Evolutionary conservation across 2,888 invertebrate genomes (phyloP).

Genomic region (Stenichneumon culpator): DNA sequence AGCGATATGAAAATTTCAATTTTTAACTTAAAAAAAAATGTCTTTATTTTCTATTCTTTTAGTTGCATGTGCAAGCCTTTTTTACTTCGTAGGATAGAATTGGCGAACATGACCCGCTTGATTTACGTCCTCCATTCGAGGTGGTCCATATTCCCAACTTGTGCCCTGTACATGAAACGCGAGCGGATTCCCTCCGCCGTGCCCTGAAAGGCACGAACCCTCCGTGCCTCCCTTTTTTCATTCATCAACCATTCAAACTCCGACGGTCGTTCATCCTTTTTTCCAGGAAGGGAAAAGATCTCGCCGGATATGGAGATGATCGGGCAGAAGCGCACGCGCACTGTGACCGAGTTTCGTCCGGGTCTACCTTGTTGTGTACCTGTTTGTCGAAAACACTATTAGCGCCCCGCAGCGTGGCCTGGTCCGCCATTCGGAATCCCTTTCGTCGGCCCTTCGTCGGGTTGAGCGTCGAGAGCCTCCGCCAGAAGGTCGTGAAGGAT

Average conservation of each 20-base stretch:
- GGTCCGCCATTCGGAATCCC: conserved; percentile 61
- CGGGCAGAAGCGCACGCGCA: conserved; percentile 18
- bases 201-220: neutral
- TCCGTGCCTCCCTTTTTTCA: conserved; percentile 5
- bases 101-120: neutral
- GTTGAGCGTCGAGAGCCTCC: neutral
- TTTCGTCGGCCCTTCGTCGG: conserved; percentile 63
- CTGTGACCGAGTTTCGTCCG: conserved; percentile 28
- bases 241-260: neutral
- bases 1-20: neutral
- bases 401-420: conserved; percentile 72
- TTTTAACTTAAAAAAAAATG: neutral
- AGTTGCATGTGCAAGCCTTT: too few relatives aligned
- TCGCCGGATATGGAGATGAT: conserved; percentile 15
- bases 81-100: neutral
- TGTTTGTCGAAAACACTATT: conserved; percentile 79
- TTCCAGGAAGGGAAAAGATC: conserved; percentile 4
- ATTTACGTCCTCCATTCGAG: neutral
- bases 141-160: neutral
- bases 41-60: too few relatives aligned
- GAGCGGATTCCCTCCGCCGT: neutral
- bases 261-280: neutral
- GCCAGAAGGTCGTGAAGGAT: conserved; percentile 35
- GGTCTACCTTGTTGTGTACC: conserved; percentile 68
- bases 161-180: neutral